Base-by-base conservation (phyloP, 2,113 vertebrate species). In the Cettia cetti region DNA sequence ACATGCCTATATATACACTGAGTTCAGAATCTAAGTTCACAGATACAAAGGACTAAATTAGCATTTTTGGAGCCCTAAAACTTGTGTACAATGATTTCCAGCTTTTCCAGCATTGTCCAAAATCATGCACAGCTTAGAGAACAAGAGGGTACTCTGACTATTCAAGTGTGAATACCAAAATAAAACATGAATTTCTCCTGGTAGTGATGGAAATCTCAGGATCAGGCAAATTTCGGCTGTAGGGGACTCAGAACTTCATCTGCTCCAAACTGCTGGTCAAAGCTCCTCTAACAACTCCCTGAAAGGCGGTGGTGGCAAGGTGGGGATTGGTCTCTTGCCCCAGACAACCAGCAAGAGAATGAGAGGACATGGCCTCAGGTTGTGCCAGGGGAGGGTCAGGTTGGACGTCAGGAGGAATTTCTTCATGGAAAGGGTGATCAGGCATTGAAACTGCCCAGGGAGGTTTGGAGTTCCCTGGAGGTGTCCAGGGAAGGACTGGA, bases 361-460 rank as follows among this genome's bases (percentile, higher is more conserved):
- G 37, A 37, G 31, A 37, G 22, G 27, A 35, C 18, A 18, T 0
- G 1, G n/a, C 39, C 28, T 59, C 1, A 3, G 16, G n/a, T 2
- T 61, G 54, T 9, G 28, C 23, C 60, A 52, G 44, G 52, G 23
- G 19, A 65, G 10, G 7, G 1, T n/a, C 53, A 61, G 47, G 61
- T 2, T 27, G 78, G 69, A 37, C 5, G 40, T 8, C 24, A 68
- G 16, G 20, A 74, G 21, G 33, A 33, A n/a, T 39, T 74, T 39
- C 19, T 17, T 15, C 69, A 30, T 6, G 6, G 15, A 52, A 52
- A 52, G 13, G 15, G 7, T n/a, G 16, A 1, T 44, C 44, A 72
- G 39, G 27, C 33, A 59, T 4, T 59, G 60, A 45, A 37, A 24
- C 6, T 66, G 52, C 19, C 37, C 69, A 39, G 52, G 18, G 35